Evolutionary conservation across 2,888 invertebrate species (phyloP), one percentile per base, ranked within the genome.

Genomic region (Dasysyrphus tricinctus): DNA sequence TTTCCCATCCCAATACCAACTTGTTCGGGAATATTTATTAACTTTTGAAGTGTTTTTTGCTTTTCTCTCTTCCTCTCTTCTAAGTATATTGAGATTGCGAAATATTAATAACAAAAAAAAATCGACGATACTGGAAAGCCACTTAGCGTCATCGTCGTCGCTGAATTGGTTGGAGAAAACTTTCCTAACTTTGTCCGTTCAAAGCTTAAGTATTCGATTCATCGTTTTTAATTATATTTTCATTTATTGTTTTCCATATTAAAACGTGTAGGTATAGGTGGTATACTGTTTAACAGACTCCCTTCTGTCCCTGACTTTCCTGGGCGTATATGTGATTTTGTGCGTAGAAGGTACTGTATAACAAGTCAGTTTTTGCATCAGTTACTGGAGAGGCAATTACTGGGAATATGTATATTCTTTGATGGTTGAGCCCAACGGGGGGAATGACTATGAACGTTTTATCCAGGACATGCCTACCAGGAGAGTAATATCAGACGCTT

Each of bases 141-240:
- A 69, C 67, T 44, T 61, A 59, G 34, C 51, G 49, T 34, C 65
- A 44, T 63, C 65, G 34, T 47, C 65, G 16, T 65, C 44, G 44
- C 32, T 47, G 63, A 65, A 0, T 63, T 44, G 63, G 63, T 4
- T 47, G 57, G 51, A 63, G 44, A 57, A 39, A 75, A 82, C 82
- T 79, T 72, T 75, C 29, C 81, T 82, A 86, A 82, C 81, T 78
- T 82, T 74, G 78, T 57, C 86, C 78, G 70, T 69, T 12, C 56
- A 75, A 82, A 75, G 78, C 81, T 34, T 82, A 74, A 86, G 70
- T 78, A 75, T 82, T 79, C 78, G 70, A 59, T 82, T 78, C 57
- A 70, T 42, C 73, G 51, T 82, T 81, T 81, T 82, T 82, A 78
- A 86, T 85, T 81, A 86, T 86, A 86, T 86, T 82, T 86, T 51